phyloP scores from a whole-genome alignment of 2,797 vertebrate species.

The Phylloscopus collybita region DNA sequence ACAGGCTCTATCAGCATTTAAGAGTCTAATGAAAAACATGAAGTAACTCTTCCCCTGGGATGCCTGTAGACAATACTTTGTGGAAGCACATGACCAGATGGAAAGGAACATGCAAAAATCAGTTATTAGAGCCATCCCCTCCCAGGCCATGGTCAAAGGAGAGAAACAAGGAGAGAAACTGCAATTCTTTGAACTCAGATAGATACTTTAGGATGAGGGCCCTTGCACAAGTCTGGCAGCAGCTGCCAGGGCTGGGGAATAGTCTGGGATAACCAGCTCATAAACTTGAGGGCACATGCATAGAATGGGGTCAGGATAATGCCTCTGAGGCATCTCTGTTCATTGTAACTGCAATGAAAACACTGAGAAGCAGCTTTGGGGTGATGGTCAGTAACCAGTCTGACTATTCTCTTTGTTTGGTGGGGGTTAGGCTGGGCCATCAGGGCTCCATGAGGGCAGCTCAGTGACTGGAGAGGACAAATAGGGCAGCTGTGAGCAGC shows the following conservation, averaged over 20 bases:
- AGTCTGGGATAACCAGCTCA: background rate
- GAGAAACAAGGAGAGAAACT: background rate
- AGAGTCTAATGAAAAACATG: background rate
- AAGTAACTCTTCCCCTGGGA: background rate
- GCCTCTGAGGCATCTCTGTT: background rate
- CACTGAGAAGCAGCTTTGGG: rapidly evolving
- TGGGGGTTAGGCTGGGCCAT: background rate
- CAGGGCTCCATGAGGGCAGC: background rate
- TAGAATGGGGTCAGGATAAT: background rate
- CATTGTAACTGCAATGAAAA: background rate
- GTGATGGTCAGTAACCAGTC: background rate
- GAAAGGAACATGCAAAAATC: background rate
- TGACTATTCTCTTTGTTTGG: background rate
- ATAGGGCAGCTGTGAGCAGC: background rate
- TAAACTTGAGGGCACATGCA: rapidly evolving
- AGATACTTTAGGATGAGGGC: background rate
- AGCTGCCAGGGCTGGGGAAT: background rate
- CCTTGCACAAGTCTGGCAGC: rapidly evolving
- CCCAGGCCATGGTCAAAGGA: background rate
- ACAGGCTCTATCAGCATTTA: background rate
- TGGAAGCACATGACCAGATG: rapidly evolving
- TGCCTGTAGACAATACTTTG: background rate
- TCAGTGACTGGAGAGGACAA: background rate
- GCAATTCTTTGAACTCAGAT: background rate
- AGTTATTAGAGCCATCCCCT: background rate